Base-by-base conservation (phyloP, 2,888 invertebrate genomes). In the Drosophila picticornis region DNA sequence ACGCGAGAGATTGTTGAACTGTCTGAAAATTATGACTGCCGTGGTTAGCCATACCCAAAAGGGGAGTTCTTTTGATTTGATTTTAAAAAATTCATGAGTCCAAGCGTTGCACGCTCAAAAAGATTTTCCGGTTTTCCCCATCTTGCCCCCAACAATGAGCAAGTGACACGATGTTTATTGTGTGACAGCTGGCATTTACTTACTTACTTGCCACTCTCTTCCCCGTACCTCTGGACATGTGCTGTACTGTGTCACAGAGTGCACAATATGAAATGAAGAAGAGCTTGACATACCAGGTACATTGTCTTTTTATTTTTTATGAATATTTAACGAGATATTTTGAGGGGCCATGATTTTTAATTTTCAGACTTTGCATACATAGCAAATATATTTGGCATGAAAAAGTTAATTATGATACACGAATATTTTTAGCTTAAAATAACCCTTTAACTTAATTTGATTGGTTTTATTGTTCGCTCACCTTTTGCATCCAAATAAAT, bases 11-110 rank as follows among this genome's bases (percentile, higher is more conserved):
- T 83, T 80, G 71, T 83, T 81, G 83, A 83, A 81, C 80, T 74
- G 77, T 71, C 77, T 75, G 80, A 81, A 89, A 89, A 87, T 89
- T 80, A 85, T 81, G 84, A 74, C 75, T 80, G 70, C 52, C 32
- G 64, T 65, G 85, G 77, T 67, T 66, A 36, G 66, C 60, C 38
- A 34, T 34, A 16, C 34, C 34, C 4, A 34, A 34, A 16, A 34
- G 34, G 34, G 34, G 34, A 34, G 58, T 72, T 62, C 77, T 61
- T 75, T 77, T 84, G 85, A 84, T 87, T 84, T 81, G 79, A 84
- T 75, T 75, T 69, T 85, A 38, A 75, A 89, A 87, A 89, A 89
- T 85, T 85, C 90, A 89, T 85, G 67, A 75, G 75, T 75, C 79
- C 76, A 79, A 76, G 71, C 73, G 69, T 64, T 77, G 64, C 65